Percentiles rank a stretch among this genome's conserved stretches.
Evolutionary conservation across 2,888 invertebrate species (phyloP).

Genomic region (Nineta flava): DNA sequence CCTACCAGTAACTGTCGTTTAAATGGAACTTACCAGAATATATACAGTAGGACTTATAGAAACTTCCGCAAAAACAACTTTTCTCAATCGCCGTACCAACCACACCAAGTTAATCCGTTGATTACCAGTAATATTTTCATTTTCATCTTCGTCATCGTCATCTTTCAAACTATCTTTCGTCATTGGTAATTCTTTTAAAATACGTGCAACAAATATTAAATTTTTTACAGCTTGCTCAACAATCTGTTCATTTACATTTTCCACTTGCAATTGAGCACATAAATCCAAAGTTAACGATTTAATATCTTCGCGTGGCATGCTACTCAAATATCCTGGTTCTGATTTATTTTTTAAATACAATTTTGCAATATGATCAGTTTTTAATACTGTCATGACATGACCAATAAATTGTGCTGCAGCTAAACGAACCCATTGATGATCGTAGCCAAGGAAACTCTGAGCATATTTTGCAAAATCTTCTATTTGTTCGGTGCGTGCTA

Average conservation of each 20-base stretch:
- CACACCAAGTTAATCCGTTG: constrained; percentile 46
- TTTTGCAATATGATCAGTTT: constrained; percentile 40
- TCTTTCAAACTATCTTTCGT: constrained; percentile 19
- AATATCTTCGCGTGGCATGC: constrained; percentile 45
- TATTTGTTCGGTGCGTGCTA: constrained; percentile 34
- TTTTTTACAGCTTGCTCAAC: constrained; percentile 60
- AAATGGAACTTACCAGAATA: constrained; percentile 44
- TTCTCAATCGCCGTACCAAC: constrained; percentile 58
- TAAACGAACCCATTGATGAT: constrained; percentile 76
- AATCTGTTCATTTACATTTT: constrained; percentile 48
- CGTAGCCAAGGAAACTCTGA: constrained; percentile 58
- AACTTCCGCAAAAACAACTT: constrained; percentile 64
- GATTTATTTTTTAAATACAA: constrained; percentile 24
- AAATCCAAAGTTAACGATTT: constrained; percentile 57
- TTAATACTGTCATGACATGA: constrained; percentile 45
- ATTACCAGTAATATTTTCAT: constrained; percentile 14
- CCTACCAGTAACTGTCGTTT: no score
- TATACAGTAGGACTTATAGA: constrained; percentile 49
- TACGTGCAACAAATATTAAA: constrained; percentile 49
- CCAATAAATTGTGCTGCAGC: constrained; percentile 62
- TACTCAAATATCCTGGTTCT: constrained; percentile 32
- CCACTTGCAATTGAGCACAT: constrained; percentile 55
- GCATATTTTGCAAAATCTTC: constrained; percentile 48
- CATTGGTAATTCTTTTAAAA: constrained; percentile 37
- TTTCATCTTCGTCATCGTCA: constrained; percentile 24